Evolutionary conservation across 2,113 vertebrate species (phyloP).

Genomic region (Pelusios castaneus): DNA sequence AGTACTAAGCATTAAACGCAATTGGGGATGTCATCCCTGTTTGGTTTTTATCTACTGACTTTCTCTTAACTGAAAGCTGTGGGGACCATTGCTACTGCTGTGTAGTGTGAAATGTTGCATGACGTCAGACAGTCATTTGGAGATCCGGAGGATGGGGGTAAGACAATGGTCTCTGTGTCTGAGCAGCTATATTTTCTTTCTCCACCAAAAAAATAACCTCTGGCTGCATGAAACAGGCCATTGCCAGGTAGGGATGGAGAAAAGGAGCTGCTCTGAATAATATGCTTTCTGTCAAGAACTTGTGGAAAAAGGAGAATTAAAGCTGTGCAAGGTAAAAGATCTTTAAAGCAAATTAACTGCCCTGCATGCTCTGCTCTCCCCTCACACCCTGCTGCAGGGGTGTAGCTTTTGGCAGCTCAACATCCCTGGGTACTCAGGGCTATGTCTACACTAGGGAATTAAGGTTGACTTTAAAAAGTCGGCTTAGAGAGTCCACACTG

Average conservation of each 20-base stretch:
- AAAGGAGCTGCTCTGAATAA: neutral
- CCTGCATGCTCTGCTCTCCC: neutral
- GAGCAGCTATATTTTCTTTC: neutral
- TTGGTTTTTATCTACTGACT: neutral
- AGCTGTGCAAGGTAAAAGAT: neutral
- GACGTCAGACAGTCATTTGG: neutral
- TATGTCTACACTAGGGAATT: no score
- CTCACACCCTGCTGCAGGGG: neutral
- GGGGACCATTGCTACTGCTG: neutral
- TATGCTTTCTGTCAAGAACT: neutral
- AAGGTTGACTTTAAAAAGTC: no score
- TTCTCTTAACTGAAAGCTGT: neutral
- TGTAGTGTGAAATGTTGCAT: accelerated
- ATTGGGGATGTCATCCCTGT: neutral
- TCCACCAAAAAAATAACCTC: neutral
- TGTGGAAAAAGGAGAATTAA: neutral
- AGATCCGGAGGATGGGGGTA: neutral
- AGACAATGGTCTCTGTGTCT: neutral
- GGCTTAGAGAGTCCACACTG: no score
- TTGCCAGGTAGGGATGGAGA: neutral
- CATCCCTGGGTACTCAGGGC: neutral
- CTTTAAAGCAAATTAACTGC: neutral
- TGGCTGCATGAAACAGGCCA: neutral
- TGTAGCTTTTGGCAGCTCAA: neutral
- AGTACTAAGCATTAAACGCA: no score